Percentiles rank a stretch among this genome's conserved stretches.
Conservation (phyloP, 2,888 invertebrate genomes). For the Kuschelorhynchus macadamiae region DNA sequence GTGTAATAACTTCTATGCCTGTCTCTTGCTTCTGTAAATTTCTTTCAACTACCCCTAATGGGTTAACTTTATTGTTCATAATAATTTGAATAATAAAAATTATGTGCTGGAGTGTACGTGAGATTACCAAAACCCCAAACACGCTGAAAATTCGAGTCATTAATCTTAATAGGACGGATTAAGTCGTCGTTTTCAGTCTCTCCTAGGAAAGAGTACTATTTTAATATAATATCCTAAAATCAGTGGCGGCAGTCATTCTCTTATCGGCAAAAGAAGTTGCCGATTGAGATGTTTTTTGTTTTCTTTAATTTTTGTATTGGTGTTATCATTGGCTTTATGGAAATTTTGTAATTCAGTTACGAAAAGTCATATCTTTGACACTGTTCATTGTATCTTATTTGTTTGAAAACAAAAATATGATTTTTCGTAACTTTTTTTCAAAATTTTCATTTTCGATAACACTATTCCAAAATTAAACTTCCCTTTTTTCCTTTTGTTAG, state of each 20-base stretch:
- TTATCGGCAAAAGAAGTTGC: no score
- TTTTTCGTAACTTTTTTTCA: no score
- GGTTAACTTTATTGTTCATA: slow-evolving; percentile 9
- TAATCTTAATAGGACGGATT: slow-evolving; percentile 60
- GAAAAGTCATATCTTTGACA: no score
- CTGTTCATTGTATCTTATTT: no score
- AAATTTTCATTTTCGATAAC: no score
- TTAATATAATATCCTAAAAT: slow-evolving; percentile 22
- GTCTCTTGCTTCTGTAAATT: background rate
- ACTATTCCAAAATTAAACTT: no score
- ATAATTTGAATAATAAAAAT: slow-evolving; percentile 31
- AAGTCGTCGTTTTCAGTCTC: slow-evolving; percentile 51
- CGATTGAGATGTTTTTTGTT: background rate
- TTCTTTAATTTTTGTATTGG: background rate
- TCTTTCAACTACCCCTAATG: background rate
- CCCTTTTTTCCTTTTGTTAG: no score
- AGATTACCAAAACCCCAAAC: slow-evolving; percentile 48
- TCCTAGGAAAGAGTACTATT: slow-evolving; percentile 38
- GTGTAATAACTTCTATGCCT: background rate
- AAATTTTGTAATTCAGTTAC: no score
- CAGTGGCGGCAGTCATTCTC: slow-evolving; percentile 12
- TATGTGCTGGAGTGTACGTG: slow-evolving; percentile 31
- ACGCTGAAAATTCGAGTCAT: slow-evolving; percentile 58
- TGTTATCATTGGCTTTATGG: background rate
- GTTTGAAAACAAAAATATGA: no score